phyloP scores from a whole-genome alignment of 2,888 invertebrate genomes.

The Stratiomys singularior region DNA sequence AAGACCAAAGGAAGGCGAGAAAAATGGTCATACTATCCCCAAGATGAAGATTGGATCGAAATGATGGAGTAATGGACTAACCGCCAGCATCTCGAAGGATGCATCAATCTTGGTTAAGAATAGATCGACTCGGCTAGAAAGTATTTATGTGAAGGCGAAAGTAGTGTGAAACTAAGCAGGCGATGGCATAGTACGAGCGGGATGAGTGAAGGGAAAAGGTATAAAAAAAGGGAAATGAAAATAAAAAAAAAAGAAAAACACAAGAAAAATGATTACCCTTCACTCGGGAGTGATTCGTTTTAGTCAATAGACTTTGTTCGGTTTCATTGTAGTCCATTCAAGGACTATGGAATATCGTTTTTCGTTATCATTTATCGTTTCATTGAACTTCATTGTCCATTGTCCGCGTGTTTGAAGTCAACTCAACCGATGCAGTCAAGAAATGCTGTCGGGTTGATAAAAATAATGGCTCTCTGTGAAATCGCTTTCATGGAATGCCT shows the following conservation, averaged over 20 bases:
- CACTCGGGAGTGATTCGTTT: conserved; percentile 30
- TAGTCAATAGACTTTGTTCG: conserved; percentile 16
- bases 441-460: neutral
- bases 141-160: neutral
- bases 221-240: neutral
- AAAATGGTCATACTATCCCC: conserved; percentile 9
- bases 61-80: conserved; percentile 38
- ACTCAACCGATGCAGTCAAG: neutral
- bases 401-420: neutral
- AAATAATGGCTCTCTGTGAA: neutral
- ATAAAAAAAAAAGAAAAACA: neutral
- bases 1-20: neutral
- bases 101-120: conserved; percentile 40
- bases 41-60: conserved; percentile 15
- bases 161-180: neutral
- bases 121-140: neutral
- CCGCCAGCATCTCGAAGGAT: conserved; percentile 39
- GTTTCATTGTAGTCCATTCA: neutral
- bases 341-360: conserved; percentile 8
- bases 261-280: conserved; percentile 40
- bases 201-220: neutral
- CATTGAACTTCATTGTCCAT: conserved; percentile 15
- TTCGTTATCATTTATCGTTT: conserved; percentile 7
- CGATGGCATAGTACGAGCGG: neutral
- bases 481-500: neutral